Evolutionary conservation across 2,888 invertebrate genomes (phyloP).

Genomic region (Chelonus formosanus): DNA sequence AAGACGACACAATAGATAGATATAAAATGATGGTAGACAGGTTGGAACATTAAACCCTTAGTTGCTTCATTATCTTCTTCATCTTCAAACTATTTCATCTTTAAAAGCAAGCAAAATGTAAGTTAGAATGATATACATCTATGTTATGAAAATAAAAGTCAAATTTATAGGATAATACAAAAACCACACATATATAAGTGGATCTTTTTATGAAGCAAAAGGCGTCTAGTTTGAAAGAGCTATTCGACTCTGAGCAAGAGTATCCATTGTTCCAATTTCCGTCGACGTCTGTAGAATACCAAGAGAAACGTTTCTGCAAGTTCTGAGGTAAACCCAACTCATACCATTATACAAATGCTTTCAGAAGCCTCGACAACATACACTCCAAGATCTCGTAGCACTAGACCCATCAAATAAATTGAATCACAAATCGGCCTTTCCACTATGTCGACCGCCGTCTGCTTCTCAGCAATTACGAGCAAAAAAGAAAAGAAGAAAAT

Average conservation of each 20-base stretch:
- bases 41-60: constrained; percentile 31
- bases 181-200: background rate
- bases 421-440: constrained; percentile 42
- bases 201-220: background rate
- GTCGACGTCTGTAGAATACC: constrained; percentile 16
- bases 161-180: background rate
- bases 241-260: background rate
- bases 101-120: constrained; percentile 20
- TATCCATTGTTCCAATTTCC: constrained; percentile 32
- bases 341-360: background rate
- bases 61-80: constrained; percentile 25
- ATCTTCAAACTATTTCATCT: constrained; percentile 9
- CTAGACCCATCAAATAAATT: constrained; percentile 24
- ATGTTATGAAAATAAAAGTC: background rate
- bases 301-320: constrained; percentile 5
- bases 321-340: constrained; percentile 6
- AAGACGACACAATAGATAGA: constrained; percentile 36
- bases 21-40: constrained; percentile 34
- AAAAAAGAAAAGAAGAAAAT: constrained; percentile 30
- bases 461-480: background rate
- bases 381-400: constrained; percentile 1
- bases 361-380: background rate
- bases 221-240: too few species aligned
- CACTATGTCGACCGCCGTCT: constrained; percentile 21
- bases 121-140: background rate